phyloP scores from a whole-genome alignment of 2,888 invertebrate species.

The Zygaena filipendulae region DNA sequence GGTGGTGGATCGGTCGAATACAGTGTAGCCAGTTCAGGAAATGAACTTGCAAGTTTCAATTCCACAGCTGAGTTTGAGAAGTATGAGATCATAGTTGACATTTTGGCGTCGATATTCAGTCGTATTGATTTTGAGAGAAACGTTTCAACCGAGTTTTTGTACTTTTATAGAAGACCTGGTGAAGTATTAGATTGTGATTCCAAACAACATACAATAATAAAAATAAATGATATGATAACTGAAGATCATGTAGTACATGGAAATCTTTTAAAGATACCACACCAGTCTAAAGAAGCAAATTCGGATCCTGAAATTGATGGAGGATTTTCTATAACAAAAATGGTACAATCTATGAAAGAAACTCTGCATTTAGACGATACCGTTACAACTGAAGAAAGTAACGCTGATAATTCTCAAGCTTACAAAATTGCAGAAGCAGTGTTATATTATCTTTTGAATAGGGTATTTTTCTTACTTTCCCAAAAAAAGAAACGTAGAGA shows the following conservation, averaged over 20 bases:
- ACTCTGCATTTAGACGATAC: slow-evolving; percentile 30
- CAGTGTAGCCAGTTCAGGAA: slow-evolving; percentile 29
- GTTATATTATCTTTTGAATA: slow-evolving; percentile 42
- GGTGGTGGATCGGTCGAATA: slow-evolving; percentile 16
- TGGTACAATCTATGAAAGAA: slow-evolving; percentile 37
- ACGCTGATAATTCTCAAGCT: slow-evolving; percentile 24
- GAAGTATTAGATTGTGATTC: neutral
- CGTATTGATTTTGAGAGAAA: slow-evolving; percentile 25
- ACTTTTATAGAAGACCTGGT: slow-evolving; percentile 6
- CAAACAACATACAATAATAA: slow-evolving; percentile 2
- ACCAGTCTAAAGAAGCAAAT: no score
- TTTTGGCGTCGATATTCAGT: slow-evolving; percentile 31
- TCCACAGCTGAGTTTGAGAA: slow-evolving; percentile 55
- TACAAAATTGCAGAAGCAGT: slow-evolving; percentile 42
- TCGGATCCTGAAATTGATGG: slow-evolving; percentile 14
- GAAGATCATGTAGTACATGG: no score
- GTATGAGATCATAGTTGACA: slow-evolving; percentile 39
- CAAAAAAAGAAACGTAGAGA: slow-evolving; percentile 22
- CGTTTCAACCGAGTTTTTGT: slow-evolving; percentile 7
- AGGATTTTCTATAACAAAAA: slow-evolving; percentile 41
- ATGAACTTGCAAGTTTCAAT: slow-evolving; percentile 35
- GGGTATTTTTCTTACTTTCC: slow-evolving; percentile 27
- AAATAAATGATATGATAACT: slow-evolving; percentile 2
- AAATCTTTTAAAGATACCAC: no score
- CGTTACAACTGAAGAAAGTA: slow-evolving; percentile 32